Base-by-base conservation (phyloP, 2,113 vertebrate species). In the Phyllopteryx taeniolatus region DNA sequence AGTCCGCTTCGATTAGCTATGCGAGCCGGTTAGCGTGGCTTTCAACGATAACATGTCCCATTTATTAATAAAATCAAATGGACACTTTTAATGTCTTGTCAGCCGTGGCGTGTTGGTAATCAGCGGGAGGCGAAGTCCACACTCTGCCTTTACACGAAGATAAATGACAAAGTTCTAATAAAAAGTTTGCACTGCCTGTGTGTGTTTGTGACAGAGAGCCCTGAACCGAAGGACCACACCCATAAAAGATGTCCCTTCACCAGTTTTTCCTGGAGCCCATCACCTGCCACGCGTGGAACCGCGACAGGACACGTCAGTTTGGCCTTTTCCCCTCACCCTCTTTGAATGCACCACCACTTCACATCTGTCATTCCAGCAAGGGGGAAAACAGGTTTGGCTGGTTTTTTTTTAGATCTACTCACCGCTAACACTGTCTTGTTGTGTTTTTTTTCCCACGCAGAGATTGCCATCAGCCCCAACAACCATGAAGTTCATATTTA, bases 401-500 rank as follows among this genome's bases (percentile, higher is more conserved):
- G n/a, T n/a, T n/a, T 83, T 82, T 86, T 43, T 22, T 27, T 31
- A 9, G 22, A 35, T 66, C 0, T n/a, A 1, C 31, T 22, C 44
- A 14, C n/a, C 2, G 2, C 27, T 17, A 43, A 73, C 27, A 13
- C 27, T 46, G 7, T 68, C 0, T 11, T 15, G 33, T 60, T 22
- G 27, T 54, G 67, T 31, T 62, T 47, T 51, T 54, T 6, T 49
- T 42, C 0, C 51, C 2, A 20, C 72, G 44, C 81, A 99, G 98
- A 99, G 91, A 96, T 99, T 74, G 98, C 98, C 77, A 96, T 99
- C 83, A 99, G 98, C 90, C 98, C 98, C 20, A 99, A 98, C 79
- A 99, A 99, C 80, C 98, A 99, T 14, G 98, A 99, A 93, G 98
- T 99, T 62, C 98, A 99, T 88, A 99, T 99, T 91, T 98, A 98